Base-by-base conservation (phyloP, 2,797 vertebrate species). In the Ataeniobius toweri region DNA sequence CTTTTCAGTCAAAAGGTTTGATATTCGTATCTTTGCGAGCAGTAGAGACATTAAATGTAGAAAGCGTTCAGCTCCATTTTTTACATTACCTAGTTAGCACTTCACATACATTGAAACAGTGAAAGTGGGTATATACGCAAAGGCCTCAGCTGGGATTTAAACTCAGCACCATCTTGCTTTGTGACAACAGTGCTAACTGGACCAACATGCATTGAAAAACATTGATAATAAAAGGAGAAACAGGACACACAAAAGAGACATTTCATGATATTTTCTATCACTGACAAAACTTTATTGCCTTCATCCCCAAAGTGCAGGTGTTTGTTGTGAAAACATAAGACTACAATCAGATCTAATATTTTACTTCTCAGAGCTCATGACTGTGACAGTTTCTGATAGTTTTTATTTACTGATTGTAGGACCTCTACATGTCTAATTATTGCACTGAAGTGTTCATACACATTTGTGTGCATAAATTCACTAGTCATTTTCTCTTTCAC, bases 401-500 rank as follows among this genome's bases (percentile, higher is more conserved):
- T 69, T 61, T 46, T 3, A 46, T n/a, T 46, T 44, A 69, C 24
- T 16, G 13, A 68, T 51, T 12, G 1, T 2, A 87, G 56, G 55
- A 80, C 28, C 36, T 82, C 81, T 85, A 85, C 26, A 63, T 75
- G 71, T 71, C 76, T 59, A 7, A 8, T 76, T 74, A 76, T 61
- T 72, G n/a, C 1, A 77, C 9, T 26, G 3, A 71, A 56, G 18
- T 3, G 8, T 78, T 78, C 56, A 75, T 28, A 73, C 50, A 41
- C 8, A 76, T 77, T 74, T 84, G 44, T 76, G 56, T 50, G 5
- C 10, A 24, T 55, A 6, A 63, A 76, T 76, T 5, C 28, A 73
- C 75, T 67, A 84, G 59, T 36, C 63, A 79, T 24, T 73, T 31
- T 4, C 61, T 75, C 16, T 53, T 20, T 96, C 94, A 97, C 89